Evolutionary conservation across 2,113 vertebrate genomes (phyloP), one percentile per base, ranked within the genome.

Genomic region (Nymphicus hollandicus): DNA sequence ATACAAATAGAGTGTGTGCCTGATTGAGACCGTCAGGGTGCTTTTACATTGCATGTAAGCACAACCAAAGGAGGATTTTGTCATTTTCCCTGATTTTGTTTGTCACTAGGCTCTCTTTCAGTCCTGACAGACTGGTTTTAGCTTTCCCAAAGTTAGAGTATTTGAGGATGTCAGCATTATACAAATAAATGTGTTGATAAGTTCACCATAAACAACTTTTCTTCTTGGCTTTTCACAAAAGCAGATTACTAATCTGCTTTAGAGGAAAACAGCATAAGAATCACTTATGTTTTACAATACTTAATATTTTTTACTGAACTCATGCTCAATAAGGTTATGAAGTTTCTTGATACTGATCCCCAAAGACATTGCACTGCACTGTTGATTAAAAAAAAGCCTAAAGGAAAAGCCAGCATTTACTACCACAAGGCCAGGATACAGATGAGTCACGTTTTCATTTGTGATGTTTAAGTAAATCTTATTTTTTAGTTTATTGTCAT

Each of bases 1-100:
- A 65, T 7, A 41, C 18, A 43, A 49, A 66, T 3, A 39, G 25
- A 0, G 0, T 1, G 0, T 6, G 6, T 28, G 50, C 17, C 50
- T 72, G 47, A 64, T 5, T 60, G 25, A 70, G 37, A 55, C 35
- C 43, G 5, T 14, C 16, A 46, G 11, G 4, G 17, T 71, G 9
- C 17, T 60, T 82, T 50, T 35, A 39, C 7, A 8, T 20, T 20
- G 24, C 2, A 4, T 0, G 1, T 35, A 84, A 47, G 2, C 9
- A 24, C 11, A 71, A 35, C 5, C 16, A 60, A 79, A 87, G 11
- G 20, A 60, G 14, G 7, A 37, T 63, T 66, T 64, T 86, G 18
- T 9, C 17, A 24, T 68, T 84, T 71, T 81, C 25, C 28, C n/a
- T 52, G 1, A 68, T 41, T 69, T 53, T 77, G 4, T 66, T 87